Evolutionary conservation across 1,140 invertebrate genomes (phyloP).

Genomic region (Ceratina japonica): DNA sequence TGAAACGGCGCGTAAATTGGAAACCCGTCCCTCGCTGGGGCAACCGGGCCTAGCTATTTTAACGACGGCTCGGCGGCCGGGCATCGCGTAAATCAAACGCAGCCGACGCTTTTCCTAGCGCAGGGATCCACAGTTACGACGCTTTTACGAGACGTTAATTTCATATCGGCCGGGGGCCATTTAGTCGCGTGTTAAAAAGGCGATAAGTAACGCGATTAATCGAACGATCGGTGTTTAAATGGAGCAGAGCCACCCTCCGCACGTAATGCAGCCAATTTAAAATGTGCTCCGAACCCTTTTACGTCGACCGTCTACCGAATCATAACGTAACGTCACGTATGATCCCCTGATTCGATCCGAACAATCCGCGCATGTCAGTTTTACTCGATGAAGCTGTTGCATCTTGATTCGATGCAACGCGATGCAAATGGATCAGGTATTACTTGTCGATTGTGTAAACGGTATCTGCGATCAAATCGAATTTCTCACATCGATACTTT

Average conservation of each 20-base stretch:
- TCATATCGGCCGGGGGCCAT: constrained; percentile 8
- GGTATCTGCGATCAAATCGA: constrained; percentile 14
- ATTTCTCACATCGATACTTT: constrained; percentile 5
- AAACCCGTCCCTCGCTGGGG: background rate
- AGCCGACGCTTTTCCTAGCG: background rate
- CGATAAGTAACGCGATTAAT: constrained; percentile 19
- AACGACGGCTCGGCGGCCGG: background rate
- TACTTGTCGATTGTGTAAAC: constrained; percentile 7
- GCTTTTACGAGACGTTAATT: constrained; percentile 40
- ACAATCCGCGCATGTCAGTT: constrained; percentile 28
- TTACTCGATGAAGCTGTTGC: constrained; percentile 65
- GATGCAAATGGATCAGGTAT: constrained; percentile 28
- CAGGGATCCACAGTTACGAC: background rate
- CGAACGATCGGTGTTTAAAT: constrained; percentile 20
- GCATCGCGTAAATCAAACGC: constrained; percentile 18
- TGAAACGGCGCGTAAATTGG: constrained; percentile 10
- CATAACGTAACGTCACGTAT: background rate
- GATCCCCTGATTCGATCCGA: background rate
- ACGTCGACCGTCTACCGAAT: background rate
- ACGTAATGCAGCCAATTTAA: constrained; percentile 25
- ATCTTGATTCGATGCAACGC: constrained; percentile 12
- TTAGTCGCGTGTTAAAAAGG: background rate
- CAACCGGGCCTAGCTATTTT: constrained; percentile 11
- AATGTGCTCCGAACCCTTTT: background rate
- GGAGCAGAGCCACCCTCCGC: background rate